Conservation (phyloP, 2,113 vertebrate species). For the Lagopus leucura region DNA sequence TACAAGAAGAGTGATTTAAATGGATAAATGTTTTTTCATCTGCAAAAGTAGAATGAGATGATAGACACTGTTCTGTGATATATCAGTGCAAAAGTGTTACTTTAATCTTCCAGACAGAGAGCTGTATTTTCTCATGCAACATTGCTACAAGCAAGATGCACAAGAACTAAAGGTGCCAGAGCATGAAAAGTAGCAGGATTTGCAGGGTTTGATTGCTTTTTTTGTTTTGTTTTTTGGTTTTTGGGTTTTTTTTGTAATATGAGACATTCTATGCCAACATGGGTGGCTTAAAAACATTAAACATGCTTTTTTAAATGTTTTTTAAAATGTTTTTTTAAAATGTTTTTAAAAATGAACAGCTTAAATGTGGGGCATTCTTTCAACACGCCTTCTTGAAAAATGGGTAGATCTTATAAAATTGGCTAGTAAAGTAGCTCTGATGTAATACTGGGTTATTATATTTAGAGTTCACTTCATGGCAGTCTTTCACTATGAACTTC, state of each 20-base stretch:
- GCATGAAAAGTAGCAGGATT: background rate
- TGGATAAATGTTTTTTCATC: conserved; percentile 19
- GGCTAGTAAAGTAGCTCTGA: conserved; percentile 39
- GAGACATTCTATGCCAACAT: background rate
- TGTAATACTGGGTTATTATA: background rate
- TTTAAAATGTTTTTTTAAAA: background rate
- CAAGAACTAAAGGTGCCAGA: background rate
- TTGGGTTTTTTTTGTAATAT: background rate
- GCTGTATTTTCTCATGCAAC: conserved; percentile 7
- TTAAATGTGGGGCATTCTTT: conserved; percentile 25
- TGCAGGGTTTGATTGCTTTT: background rate
- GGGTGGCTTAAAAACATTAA: background rate
- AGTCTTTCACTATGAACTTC: background rate
- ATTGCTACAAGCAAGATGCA: background rate
- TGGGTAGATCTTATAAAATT: conserved; percentile 26
- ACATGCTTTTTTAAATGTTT: background rate
- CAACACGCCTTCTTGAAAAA: conserved; percentile 43
- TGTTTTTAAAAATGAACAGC: background rate
- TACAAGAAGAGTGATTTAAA: conserved; percentile 39
- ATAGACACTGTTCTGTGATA: background rate
- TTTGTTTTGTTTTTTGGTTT: background rate
- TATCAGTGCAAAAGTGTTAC: background rate
- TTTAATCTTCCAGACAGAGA: background rate
- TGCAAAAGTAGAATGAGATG: conserved; percentile 13
- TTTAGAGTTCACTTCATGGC: background rate